Conservation (phyloP, 2,113 vertebrate species). For the Arizona elegans region DNA sequence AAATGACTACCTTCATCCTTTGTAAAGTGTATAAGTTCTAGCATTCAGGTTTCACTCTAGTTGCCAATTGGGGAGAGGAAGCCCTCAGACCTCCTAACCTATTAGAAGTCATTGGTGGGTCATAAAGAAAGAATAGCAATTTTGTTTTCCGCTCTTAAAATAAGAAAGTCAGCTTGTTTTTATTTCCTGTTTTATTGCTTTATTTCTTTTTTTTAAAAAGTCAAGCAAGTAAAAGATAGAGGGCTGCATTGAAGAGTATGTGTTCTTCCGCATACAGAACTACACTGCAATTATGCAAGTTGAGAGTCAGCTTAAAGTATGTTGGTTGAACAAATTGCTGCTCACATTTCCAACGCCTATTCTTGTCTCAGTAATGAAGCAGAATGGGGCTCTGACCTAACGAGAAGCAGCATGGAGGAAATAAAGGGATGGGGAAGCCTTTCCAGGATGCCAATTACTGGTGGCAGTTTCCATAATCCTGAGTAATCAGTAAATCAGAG, state of each 20-base stretch:
- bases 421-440: neutral
- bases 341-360: neutral
- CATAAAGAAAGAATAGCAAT: neutral
- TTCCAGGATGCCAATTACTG: neutral
- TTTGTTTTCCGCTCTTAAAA: neutral
- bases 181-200: neutral
- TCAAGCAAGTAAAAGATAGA: neutral
- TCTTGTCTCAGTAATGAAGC: neutral
- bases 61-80: neutral
- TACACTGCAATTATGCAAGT: neutral
- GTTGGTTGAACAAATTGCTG: neutral
- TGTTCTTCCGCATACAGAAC: neutral
- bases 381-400: neutral
- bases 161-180: neutral
- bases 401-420: neutral
- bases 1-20: neutral
- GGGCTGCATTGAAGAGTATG: neutral
- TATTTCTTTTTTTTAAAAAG: neutral
- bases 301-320: neutral
- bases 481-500: neutral
- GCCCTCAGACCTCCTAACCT: neutral
- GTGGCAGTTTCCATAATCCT: neutral
- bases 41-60: neutral
- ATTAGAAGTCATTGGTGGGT: neutral
- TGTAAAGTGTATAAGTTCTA: neutral